phyloP scores from a whole-genome alignment of 1,140 invertebrate genomes.

The Camponotus vicinus region DNA sequence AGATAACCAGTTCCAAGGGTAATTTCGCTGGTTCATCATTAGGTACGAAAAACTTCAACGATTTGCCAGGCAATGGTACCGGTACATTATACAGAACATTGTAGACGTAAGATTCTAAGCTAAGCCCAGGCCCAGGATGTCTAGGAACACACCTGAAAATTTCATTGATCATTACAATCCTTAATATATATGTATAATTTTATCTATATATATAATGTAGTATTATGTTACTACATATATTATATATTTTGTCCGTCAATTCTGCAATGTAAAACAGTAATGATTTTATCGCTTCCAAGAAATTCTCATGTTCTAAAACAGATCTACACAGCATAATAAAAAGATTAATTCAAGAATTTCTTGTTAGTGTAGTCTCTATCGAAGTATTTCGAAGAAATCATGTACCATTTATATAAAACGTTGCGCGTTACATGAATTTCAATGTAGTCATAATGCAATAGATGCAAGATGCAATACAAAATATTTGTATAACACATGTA shows the following conservation, averaged over 20 bases:
- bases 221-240: background rate
- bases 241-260: background rate
- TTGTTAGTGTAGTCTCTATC: background rate
- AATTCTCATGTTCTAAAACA: too few relatives aligned
- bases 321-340: background rate
- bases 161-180: background rate
- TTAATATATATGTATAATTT: background rate
- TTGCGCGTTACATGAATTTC: background rate
- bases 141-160: constrained; percentile 90
- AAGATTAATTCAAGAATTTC: background rate
- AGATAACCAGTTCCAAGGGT: constrained; percentile 89
- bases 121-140: constrained; percentile 90
- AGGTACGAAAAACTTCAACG: constrained; percentile 93
- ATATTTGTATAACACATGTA: background rate
- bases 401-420: background rate
- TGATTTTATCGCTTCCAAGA: background rate
- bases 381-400: background rate
- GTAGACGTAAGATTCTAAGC: constrained; percentile 97
- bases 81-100: constrained; percentile 98
- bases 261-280: background rate
- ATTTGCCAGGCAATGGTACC: constrained; percentile 94
- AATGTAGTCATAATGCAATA: constrained; percentile 8
- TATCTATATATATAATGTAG: background rate
- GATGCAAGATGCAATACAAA: background rate
- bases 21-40: constrained; percentile 91